Percentiles rank a stretch among this genome's conserved stretches.
phyloP scores from a whole-genome alignment of 1,140 invertebrate species.

The Melitaea cinxia region DNA sequence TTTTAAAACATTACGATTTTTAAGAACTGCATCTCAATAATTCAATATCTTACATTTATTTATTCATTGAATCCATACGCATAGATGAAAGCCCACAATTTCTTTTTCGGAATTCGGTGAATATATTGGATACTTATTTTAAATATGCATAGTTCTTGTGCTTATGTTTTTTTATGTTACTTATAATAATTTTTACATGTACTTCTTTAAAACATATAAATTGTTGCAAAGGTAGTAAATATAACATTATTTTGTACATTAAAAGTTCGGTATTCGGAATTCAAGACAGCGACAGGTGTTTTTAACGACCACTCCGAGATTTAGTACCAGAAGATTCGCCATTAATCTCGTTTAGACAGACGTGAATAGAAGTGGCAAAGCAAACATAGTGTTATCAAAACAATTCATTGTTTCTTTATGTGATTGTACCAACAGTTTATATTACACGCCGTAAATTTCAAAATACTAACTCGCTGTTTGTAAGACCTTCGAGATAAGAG shows the following conservation, averaged over 20 bases:
- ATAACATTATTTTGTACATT: constrained; percentile 48
- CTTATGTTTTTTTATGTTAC: no score
- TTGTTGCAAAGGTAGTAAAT: not conserved
- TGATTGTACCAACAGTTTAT: constrained; percentile 26
- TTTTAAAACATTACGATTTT: no score
- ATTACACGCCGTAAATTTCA: constrained; percentile 14
- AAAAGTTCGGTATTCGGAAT: constrained; percentile 59
- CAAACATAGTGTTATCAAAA: constrained; percentile 52
- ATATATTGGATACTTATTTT: no score
- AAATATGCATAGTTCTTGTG: no score
- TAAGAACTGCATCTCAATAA: no score
- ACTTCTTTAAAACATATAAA: not conserved
- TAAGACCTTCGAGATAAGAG: constrained; percentile 4
- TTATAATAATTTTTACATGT: no score
- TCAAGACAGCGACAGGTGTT: constrained; percentile 71
- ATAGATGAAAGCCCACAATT: no score
- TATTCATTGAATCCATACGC: no score
- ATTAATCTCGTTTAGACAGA: constrained; percentile 70
- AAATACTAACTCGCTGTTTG: constrained; percentile 7
- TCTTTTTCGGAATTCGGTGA: no score
- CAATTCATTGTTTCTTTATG: constrained; percentile 25
- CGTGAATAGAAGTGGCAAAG: constrained; percentile 66
- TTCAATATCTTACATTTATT: no score
- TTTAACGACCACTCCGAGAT: constrained; percentile 71
- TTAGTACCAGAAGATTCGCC: constrained; percentile 68